Evolutionary conservation across 2,888 invertebrate genomes (phyloP).

Genomic region (Apoderus coryli): DNA sequence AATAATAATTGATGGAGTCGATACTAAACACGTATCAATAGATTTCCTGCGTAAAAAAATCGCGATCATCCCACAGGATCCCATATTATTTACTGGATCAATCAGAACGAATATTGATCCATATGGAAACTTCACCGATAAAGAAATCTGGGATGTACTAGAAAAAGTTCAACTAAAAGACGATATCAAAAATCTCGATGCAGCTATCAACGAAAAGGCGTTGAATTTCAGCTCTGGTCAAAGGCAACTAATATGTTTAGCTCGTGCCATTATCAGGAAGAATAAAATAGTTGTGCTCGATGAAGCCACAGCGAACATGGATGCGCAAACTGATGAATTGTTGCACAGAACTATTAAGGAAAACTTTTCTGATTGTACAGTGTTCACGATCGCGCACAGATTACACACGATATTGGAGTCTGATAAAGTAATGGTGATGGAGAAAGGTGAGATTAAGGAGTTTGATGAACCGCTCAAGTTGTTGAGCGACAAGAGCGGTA

Average conservation of each 20-base stretch:
- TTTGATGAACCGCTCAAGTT: slow-evolving; percentile 21
- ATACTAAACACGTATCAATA: slow-evolving; percentile 33
- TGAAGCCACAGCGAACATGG: slow-evolving; percentile 43
- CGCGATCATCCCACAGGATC: slow-evolving; percentile 39
- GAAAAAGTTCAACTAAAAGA: slow-evolving; percentile 28
- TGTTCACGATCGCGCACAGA: slow-evolving; percentile 35
- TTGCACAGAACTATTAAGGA: slow-evolving; percentile 38
- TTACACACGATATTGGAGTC: slow-evolving; percentile 42
- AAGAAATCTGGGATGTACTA: slow-evolving; percentile 24
- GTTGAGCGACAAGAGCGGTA: slow-evolving; percentile 18
- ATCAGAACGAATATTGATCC: slow-evolving; percentile 33
- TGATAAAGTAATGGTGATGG: slow-evolving; percentile 38
- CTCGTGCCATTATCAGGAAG: slow-evolving; percentile 37
- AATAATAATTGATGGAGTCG: slow-evolving; percentile 36
- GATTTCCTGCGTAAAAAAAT: slow-evolving; percentile 32
- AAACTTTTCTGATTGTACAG: slow-evolving; percentile 37
- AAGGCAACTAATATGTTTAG: slow-evolving; percentile 41
- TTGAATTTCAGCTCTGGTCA: slow-evolving; percentile 29
- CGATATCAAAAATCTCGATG: slow-evolving; percentile 26
- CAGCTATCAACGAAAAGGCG: slow-evolving; percentile 17
- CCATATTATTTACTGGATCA: slow-evolving; percentile 38
- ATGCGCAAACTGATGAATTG: slow-evolving; percentile 36
- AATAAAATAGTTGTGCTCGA: slow-evolving; percentile 39
- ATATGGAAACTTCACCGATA: slow-evolving; percentile 19
- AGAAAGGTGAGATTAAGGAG: slow-evolving; percentile 32